A percentile compares a stretch with the other conserved stretches of the same genome.
Conservation (phyloP, 2,888 invertebrate species). For the Sericinus montela region DNA sequence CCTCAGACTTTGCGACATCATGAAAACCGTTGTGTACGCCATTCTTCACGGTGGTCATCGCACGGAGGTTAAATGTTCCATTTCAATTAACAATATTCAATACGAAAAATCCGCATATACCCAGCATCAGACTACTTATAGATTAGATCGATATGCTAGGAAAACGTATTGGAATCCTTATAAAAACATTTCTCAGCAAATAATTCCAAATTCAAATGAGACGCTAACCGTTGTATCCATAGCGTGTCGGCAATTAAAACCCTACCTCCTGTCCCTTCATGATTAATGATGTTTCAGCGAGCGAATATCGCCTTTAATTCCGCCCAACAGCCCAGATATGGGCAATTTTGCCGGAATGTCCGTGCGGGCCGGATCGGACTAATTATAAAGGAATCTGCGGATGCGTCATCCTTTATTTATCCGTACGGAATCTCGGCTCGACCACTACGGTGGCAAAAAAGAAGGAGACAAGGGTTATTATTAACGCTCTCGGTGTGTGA, state of each 20-base stretch:
- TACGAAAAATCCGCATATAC: no score
- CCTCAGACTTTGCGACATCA: no score
- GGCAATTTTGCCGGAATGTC: conserved; percentile 39
- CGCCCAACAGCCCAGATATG: conserved; percentile 29
- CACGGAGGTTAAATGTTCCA: no score
- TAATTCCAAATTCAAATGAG: background rate
- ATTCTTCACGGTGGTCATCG: no score
- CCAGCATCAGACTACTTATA: no score
- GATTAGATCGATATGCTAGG: no score
- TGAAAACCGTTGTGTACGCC: no score
- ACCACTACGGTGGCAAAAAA: conserved; percentile 22
- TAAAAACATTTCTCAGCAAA: background rate
- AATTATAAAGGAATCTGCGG: conserved; percentile 49
- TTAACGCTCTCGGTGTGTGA: conserved; percentile 16
- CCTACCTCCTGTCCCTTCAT: conserved; percentile 28
- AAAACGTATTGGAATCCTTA: background rate
- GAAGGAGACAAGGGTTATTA: conserved; percentile 20
- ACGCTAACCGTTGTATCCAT: conserved; percentile 8
- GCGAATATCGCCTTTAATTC: conserved; percentile 27
- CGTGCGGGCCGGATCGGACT: conserved; percentile 33
- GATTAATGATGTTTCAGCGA: conserved; percentile 40
- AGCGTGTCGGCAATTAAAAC: conserved; percentile 34
- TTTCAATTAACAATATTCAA: no score
- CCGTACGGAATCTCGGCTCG: conserved; percentile 31
- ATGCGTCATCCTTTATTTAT: conserved; percentile 46